Evolutionary conservation across 2,888 invertebrate genomes (phyloP), one percentile per base, ranked within the genome.

Genomic region (Sycophila texana): DNA sequence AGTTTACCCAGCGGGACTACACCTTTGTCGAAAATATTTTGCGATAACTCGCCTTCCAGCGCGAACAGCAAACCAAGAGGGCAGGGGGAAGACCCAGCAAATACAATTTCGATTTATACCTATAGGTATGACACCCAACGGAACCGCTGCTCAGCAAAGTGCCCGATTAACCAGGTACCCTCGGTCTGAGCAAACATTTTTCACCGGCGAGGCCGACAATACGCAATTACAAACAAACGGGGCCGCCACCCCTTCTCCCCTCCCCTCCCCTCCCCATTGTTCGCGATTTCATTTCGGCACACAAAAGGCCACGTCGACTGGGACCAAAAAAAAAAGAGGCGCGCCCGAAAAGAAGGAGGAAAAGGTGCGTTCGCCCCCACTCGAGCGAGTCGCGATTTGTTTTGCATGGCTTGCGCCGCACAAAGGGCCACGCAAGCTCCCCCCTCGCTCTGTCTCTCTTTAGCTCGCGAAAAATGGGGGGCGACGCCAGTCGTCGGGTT

Each of bases 391-490:
- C 39, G 26, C 68, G 63, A 76, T 70, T 76, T 76, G 58, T 61
- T 76, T 76, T 65, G 70, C 70, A 63, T 63, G 30, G 70, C 20
- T 67, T 39, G 39, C 30, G 47, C 7, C 20, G 67, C 58, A 74
- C 66, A 74, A 74, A 66, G 20, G 53, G 16, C 10, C 16, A n/a
- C 51, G 22, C 16, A 20, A 51, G 39, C 4, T 30, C 10, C 47
- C 30, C 57, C 16, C 22, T n/a, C n/a, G n/a, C 68, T 39, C 68
- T 16, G 18, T 51, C 70, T 55, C 47, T 7, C n/a, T 65, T 39
- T 39, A 13, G 22, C 47, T 63, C 22, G 57, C 60, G 26, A 60
- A 39, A 39, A 39, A 7, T 7, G 39, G 39, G 39, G 5, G 0
- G 39, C 39, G 39, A 39, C 39, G 39, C 39, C 39, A 39, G 39